phyloP scores from a whole-genome alignment of 2,797 vertebrate genomes.

The Dallia pectoralis region DNA sequence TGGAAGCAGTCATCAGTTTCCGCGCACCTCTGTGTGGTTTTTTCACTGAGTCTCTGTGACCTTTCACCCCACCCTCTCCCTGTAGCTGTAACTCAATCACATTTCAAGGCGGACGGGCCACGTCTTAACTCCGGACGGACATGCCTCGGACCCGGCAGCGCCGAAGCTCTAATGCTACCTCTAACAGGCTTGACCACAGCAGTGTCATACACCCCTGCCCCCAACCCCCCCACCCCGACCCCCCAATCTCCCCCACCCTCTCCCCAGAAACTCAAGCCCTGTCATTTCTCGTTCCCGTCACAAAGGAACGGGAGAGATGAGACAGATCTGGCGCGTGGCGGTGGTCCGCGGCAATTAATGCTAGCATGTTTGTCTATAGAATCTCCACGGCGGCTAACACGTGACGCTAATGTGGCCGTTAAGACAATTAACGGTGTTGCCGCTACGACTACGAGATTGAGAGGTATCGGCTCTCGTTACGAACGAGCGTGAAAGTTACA shows the following conservation, averaged over 20 bases:
- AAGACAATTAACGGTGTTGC: constrained; percentile 72
- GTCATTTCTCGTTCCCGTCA: constrained; percentile 51
- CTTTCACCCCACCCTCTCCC: constrained; percentile 65
- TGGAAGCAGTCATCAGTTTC: constrained; percentile 15
- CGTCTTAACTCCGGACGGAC: constrained; percentile 75
- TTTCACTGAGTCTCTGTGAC: constrained; percentile 65
- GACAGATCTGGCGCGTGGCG: constrained; percentile 68
- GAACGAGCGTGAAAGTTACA: constrained; percentile 36
- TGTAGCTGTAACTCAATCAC: constrained; percentile 86
- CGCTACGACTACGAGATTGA: constrained; percentile 61
- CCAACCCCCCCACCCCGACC: no score
- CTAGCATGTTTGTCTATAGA: constrained; percentile 69
- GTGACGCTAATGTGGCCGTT: constrained; percentile 61
- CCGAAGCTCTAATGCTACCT: constrained; percentile 74
- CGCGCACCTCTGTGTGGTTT: background rate
- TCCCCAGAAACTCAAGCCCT: constrained; percentile 58
- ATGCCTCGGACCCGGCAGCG: constrained; percentile 63
- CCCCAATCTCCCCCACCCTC: constrained; percentile 32
- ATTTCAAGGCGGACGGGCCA: constrained; percentile 69
- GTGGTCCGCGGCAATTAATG: constrained; percentile 29
- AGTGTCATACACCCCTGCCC: constrained; percentile 68
- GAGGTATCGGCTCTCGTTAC: constrained; percentile 63
- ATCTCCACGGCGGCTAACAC: constrained; percentile 62
- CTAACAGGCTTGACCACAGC: constrained; percentile 83
- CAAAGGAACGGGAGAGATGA: constrained; percentile 62